Evolutionary conservation across 1,140 invertebrate genomes (phyloP).

Genomic region (Solenopsis invicta): DNA sequence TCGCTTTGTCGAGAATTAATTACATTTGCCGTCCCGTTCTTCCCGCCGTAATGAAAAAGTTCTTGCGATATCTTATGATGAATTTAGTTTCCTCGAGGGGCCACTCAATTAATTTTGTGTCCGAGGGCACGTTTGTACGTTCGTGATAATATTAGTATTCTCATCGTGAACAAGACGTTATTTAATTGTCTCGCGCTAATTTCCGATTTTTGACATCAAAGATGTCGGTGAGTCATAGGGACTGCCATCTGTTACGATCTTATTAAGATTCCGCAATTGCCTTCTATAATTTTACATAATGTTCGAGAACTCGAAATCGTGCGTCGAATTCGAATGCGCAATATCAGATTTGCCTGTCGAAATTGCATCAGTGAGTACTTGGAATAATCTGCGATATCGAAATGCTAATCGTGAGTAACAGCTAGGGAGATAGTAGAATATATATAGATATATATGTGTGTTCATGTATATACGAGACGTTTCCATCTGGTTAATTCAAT

Average conservation of each 20-base stretch:
- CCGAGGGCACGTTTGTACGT: too few relatives aligned
- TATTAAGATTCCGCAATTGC: background rate
- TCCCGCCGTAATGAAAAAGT: background rate
- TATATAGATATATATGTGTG: background rate
- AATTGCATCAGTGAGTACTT: background rate
- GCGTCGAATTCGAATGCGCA: background rate
- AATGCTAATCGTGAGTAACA: background rate
- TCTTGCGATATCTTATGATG: background rate
- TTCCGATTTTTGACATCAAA: background rate
- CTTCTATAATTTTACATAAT: background rate
- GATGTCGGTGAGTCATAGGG: background rate
- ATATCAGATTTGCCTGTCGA: constrained; percentile 5
- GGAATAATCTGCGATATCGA: background rate
- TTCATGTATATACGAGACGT: too few relatives aligned
- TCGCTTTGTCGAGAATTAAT: constrained; percentile 41
- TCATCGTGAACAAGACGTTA: background rate
- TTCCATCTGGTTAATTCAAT: constrained; percentile 36
- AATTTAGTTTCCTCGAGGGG: background rate
- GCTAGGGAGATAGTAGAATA: background rate
- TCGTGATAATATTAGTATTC: constrained; percentile 2
- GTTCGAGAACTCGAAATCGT: background rate
- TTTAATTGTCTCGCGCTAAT: background rate
- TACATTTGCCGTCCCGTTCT: background rate
- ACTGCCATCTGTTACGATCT: background rate
- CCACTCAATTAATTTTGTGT: background rate